Conservation (phyloP, 2,113 vertebrate species). For the Suricata suricatta region DNA sequence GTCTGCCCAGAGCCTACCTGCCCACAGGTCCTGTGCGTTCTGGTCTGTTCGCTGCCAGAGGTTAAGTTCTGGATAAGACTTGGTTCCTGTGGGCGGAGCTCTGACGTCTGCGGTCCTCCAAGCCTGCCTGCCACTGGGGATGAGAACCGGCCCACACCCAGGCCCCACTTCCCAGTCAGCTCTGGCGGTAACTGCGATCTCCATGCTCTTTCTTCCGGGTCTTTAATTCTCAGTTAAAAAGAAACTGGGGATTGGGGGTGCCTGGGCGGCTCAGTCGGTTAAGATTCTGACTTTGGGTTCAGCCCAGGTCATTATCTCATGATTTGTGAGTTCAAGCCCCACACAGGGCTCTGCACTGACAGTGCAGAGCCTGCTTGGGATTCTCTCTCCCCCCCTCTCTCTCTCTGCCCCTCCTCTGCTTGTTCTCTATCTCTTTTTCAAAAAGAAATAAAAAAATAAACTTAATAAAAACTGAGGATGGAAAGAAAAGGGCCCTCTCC, state of each 20-base stretch:
- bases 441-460: too few species aligned
- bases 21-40: fast-evolving
- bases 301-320: too few species aligned
- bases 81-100: fast-evolving
- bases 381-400: too few species aligned
- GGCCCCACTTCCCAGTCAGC: not conserved
- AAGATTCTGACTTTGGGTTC: too few species aligned
- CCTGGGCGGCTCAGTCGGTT: too few species aligned
- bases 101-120: not conserved
- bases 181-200: not conserved
- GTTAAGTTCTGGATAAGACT: not conserved
- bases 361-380: too few species aligned
- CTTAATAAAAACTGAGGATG: not conserved
- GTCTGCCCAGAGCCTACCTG: not conserved
- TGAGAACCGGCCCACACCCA: not conserved
- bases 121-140: not conserved
- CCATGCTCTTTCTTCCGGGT: not conserved
- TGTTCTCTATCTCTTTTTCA: too few species aligned
- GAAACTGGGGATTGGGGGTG: not conserved
- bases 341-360: too few species aligned
- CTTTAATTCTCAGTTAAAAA: not conserved
- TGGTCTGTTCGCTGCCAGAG: not conserved
- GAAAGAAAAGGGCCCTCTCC: not conserved
- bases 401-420: too few species aligned
- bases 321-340: too few species aligned